Evolutionary conservation across 92 coral and sea anemone species (phyloP).

Genomic region (Epizoanthus fatuus): DNA sequence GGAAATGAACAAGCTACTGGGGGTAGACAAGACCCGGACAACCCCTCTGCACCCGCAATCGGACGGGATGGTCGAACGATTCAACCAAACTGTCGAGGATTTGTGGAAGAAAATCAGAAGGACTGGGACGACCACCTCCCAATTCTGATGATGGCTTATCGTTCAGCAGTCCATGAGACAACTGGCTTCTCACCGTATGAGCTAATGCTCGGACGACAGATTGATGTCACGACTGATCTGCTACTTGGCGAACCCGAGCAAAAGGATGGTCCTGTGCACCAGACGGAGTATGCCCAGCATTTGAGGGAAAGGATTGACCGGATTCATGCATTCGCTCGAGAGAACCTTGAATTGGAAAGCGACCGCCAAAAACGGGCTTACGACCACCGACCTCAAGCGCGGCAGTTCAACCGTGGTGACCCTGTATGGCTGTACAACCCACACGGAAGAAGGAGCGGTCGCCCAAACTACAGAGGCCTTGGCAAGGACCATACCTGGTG

Average conservation of each 20-base stretch:
- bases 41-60: slow-evolving; percentile 52
- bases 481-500: neutral
- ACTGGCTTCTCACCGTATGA: slow-evolving; percentile 25
- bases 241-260: slow-evolving; percentile 15
- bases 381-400: neutral
- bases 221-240: slow-evolving; percentile 25
- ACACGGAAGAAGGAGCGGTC: slow-evolving; percentile 20
- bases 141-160: slow-evolving; percentile 49
- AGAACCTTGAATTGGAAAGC: neutral
- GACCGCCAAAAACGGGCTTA: slow-evolving; percentile 4
- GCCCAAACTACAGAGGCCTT: slow-evolving; percentile 41
- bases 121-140: slow-evolving; percentile 52
- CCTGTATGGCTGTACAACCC: slow-evolving; percentile 53
- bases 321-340: slow-evolving; percentile 25
- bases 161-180: slow-evolving; percentile 42
- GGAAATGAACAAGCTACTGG: slow-evolving; percentile 51
- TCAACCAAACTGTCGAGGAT: slow-evolving; percentile 44
- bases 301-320: slow-evolving; percentile 29
- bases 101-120: slow-evolving; percentile 23
- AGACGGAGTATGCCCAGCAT: slow-evolving; percentile 5
- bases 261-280: neutral
- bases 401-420: slow-evolving; percentile 37
- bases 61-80: slow-evolving; percentile 47
- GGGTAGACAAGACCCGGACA: slow-evolving; percentile 58
- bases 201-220: slow-evolving; percentile 22